These are phyloP conservation scores for Heliconius erato DNA, from an alignment of 2,888 invertebrate species.

Conservation along the genomic window DNA sequence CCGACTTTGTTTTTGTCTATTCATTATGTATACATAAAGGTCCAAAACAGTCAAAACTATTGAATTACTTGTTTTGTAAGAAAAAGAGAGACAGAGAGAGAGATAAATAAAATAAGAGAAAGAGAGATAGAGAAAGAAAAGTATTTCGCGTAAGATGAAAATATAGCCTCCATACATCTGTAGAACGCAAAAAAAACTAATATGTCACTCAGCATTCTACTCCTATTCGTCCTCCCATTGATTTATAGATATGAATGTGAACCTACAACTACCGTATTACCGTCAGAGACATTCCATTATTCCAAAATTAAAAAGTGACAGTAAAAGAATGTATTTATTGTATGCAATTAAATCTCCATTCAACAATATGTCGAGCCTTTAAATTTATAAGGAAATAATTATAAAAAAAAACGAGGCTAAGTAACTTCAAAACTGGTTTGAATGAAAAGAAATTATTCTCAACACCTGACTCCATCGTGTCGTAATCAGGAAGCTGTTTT, in stretches of 20 bases:
- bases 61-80: too few relatives aligned
- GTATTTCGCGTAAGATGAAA: too few relatives aligned
- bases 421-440: conserved; percentile 37
- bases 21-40: too few relatives aligned
- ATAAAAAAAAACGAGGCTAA: conserved; percentile 38
- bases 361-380: conserved; percentile 17
- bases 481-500: neutral
- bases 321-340: neutral
- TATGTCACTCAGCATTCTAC: too few relatives aligned
- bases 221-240: neutral
- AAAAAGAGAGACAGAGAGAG: too few relatives aligned
- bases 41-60: too few relatives aligned
- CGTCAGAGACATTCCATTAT: neutral
- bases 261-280: neutral
- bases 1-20: too few relatives aligned
- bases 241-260: neutral
- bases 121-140: too few relatives aligned
- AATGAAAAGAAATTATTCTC: conserved; percentile 18
- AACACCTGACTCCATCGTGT: neutral
- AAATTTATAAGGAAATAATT: conserved; percentile 24
- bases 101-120: too few relatives aligned
- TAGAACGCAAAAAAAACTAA: too few relatives aligned
- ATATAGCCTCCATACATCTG: too few relatives aligned
- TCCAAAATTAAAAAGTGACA: neutral
- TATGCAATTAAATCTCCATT: conserved; percentile 20